Evolutionary conservation across 2,113 vertebrate species (phyloP), one percentile per base, ranked within the genome.

Genomic region (Ptychochromis oligacanthus): DNA sequence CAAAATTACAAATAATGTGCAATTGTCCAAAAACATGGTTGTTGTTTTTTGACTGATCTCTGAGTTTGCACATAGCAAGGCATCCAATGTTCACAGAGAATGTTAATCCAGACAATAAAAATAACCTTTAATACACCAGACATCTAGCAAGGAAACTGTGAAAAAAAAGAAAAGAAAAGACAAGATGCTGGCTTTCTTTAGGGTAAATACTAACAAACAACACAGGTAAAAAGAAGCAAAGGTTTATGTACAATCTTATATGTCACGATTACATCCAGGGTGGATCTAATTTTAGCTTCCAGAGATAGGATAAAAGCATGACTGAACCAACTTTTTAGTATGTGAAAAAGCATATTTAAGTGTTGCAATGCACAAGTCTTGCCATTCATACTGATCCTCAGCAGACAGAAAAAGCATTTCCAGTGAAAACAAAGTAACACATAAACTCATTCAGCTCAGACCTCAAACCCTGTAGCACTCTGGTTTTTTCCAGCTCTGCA

Each of bases 341-440:
- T 72, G 65, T 43, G 52, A 52, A 17, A 17, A 31, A 72, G 26
- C 9, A 14, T 54, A 54, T 72, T 72, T 46, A 3, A 2, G 46
- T 54, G 46, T 72, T 72, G 46, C 11, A 18, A 54, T 54, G 26
- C 67, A 72, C 43, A 17, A 20, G 6, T 54, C 4, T 72, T 72
- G 17, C 6, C 26, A 72, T 72, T 72, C 46, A 72, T 54, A 26
- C 6, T n/a, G 54, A 72, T 70, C 49, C 65, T 52, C 65, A 52
- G 26, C 18, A 86, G 62, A 31, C 36, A 77, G 36, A 81, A 36
- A 34, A 75, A 74, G 28, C 15, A 26, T 81, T 81, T 86, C 43
- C 31, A 49, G 20, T 2, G 17, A 58, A 76, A 64, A 52, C 43
- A 40, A 3, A 64, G 13, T 13, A 4, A 5, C 57, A 59, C 10